A percentile compares a stretch with the other conserved stretches of the same genome.
Conservation (phyloP, 2,888 invertebrate species). For the Mimachlamys varia region DNA sequence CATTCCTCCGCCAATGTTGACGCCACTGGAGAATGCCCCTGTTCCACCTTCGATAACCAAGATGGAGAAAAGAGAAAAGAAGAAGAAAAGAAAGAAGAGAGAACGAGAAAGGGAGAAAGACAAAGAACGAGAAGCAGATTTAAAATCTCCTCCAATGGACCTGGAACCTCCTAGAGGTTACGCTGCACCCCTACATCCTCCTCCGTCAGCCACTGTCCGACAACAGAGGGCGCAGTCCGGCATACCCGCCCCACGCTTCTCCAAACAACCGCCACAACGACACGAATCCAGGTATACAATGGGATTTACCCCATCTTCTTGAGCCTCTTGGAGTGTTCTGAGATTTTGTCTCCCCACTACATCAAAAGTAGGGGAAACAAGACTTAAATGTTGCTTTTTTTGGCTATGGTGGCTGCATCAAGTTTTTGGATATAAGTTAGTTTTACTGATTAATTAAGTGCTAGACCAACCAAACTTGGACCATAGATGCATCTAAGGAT, state of each 20-base stretch:
- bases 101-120: slow-evolving; percentile 53
- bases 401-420: too few species aligned
- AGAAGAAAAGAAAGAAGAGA: slow-evolving; percentile 60
- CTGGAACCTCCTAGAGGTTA: slow-evolving; percentile 72
- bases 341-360: too few species aligned
- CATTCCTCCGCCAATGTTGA: slow-evolving; percentile 74
- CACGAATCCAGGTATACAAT: slow-evolving; percentile 58
- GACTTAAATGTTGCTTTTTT: too few species aligned
- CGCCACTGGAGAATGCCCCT: slow-evolving; percentile 76
- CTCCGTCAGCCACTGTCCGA: slow-evolving; percentile 63
- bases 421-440: too few species aligned
- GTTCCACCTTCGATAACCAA: slow-evolving; percentile 63
- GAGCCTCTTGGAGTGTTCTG: too few species aligned
- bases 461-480: too few species aligned
- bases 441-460: too few species aligned
- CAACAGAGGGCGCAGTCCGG: slow-evolving; percentile 66
- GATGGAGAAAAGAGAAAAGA: slow-evolving; percentile 54
- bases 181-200: slow-evolving; percentile 75
- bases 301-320: too few species aligned
- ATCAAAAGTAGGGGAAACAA: too few species aligned
- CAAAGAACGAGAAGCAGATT: slow-evolving; percentile 61
- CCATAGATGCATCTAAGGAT: too few species aligned
- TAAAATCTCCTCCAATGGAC: slow-evolving; percentile 68
- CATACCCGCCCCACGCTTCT: slow-evolving; percentile 67
- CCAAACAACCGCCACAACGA: slow-evolving; percentile 67